Base-by-base conservation (phyloP, 2,797 vertebrate species). In the Pseudomugil gertrudae region DNA sequence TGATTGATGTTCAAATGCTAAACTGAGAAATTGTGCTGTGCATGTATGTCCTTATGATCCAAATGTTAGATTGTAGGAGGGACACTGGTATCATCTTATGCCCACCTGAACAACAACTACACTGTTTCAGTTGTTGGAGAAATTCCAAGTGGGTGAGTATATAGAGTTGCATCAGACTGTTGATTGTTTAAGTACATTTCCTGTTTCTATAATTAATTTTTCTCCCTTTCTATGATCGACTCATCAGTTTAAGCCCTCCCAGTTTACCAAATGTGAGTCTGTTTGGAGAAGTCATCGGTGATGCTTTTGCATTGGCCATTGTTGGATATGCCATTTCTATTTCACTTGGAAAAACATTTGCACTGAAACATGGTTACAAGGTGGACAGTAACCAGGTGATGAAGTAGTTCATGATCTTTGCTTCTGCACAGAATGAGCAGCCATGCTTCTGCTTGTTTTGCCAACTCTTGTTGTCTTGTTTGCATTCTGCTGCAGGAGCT, bases 311-410 rank as follows among this genome's bases (percentile, higher is more conserved):
- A 61, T 86, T 99, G 17, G 97, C 97, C 0, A 92, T 99, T 54
- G 97, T 99, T 15, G 96, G 96, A 60, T 99, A 98, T 0, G 97
- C 96, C 80, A 95, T 99, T 63, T 96, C 95, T 74, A 95, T 99
- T 89, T 99, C 98, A 0, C 89, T 99, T 36, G 98, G 96, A 55
- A 99, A 99, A 94, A 99, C 96, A 62, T 99, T 99, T 85, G 97
- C 96, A 23, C 88, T 98, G 62, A 98, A 96, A 86, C 96, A 99
- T 0, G 96, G 97, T 72, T 99, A 99, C 92, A 96, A 95, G 61
- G 95, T 99, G 83, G 96, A 99, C 80, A 98, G 95, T 87, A 99
- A 97, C 89, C 98, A 99, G 95, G 94, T 94, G 57, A 84, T 58
- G 0, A 26, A 26, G 48, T 7, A 19, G 17, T 17, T 11, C 3